Evolutionary conservation across 2,797 vertebrate genomes (phyloP).

Genomic region (Sebastes jordani): DNA sequence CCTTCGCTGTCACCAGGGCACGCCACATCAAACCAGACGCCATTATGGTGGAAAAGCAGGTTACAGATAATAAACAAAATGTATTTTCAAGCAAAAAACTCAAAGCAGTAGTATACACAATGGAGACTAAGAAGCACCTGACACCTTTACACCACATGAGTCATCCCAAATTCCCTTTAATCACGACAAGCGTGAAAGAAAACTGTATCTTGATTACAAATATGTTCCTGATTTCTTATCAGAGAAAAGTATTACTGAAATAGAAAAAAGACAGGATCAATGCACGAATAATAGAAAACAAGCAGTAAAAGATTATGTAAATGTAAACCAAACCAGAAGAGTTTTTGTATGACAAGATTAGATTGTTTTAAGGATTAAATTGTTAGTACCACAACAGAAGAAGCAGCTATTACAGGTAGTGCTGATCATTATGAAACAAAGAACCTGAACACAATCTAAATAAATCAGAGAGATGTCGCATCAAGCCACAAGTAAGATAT

Average conservation of each 20-base stretch:
- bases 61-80: conserved; percentile 32
- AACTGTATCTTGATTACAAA: neutral
- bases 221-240: neutral
- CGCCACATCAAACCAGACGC: conserved; percentile 9
- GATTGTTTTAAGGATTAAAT: neutral
- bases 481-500: neutral
- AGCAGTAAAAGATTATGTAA: neutral
- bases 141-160: neutral
- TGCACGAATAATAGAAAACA: neutral
- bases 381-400: neutral
- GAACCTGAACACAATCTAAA: neutral
- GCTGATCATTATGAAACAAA: neutral
- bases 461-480: neutral
- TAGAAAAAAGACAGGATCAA: neutral
- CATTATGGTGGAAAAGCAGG: conserved; percentile 45
- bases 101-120: neutral
- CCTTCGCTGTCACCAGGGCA: conserved; percentile 35
- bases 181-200: neutral
- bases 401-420: neutral
- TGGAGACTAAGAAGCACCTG: neutral
- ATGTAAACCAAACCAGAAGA: neutral
- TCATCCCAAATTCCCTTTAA: neutral
- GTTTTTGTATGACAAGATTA: neutral
- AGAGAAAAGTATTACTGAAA: neutral
- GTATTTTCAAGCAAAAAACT: neutral